These are phyloP conservation scores for Drosophila monieri DNA, from an alignment of 2,888 invertebrate species.

Conservation along the genomic window DNA sequence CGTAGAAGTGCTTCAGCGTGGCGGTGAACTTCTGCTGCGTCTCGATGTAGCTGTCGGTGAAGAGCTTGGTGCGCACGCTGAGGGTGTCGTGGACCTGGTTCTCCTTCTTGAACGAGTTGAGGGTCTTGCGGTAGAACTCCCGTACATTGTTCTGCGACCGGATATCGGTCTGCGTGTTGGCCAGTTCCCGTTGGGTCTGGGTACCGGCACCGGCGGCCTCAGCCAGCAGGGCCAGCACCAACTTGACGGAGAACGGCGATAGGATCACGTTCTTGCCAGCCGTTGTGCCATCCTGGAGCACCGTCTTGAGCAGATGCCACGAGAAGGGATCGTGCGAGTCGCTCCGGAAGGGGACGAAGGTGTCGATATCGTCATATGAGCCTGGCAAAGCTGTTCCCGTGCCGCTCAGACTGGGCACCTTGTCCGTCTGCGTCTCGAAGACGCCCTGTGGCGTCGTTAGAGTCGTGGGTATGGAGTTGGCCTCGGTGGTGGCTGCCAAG, in stretches of 20 bases:
- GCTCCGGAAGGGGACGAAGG: conserved; percentile 81
- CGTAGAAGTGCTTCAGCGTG: conserved; percentile 87
- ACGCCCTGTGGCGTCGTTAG: conserved; percentile 66
- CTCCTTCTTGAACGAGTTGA: conserved; percentile 78
- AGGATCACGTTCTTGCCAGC: conserved; percentile 86
- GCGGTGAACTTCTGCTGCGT: conserved; percentile 87
- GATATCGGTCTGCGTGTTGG: conserved; percentile 75
- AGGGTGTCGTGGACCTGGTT: conserved; percentile 75
- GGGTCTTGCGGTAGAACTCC: conserved; percentile 80
- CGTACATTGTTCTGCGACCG: conserved; percentile 75
- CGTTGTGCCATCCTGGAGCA: conserved; percentile 68
- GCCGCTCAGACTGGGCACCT: conserved; percentile 37
- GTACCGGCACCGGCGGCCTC: conserved; percentile 87
- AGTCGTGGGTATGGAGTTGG: conserved; percentile 55
- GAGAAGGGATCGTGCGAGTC: conserved; percentile 87
- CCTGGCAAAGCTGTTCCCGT: conserved; percentile 17
- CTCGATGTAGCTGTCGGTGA: conserved; percentile 82
- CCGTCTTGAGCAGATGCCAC: conserved; percentile 87
- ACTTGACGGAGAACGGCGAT: conserved; percentile 91
- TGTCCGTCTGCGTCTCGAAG: conserved; percentile 66
- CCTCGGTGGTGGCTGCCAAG: conserved; percentile 20
- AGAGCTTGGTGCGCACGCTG: conserved; percentile 79
- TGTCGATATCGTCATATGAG: conserved; percentile 70
- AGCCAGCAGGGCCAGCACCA: conserved; percentile 89
- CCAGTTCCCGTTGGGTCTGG: conserved; percentile 71